Base-by-base conservation (phyloP, 2,888 invertebrate species). In the Gerosis bhagava region DNA sequence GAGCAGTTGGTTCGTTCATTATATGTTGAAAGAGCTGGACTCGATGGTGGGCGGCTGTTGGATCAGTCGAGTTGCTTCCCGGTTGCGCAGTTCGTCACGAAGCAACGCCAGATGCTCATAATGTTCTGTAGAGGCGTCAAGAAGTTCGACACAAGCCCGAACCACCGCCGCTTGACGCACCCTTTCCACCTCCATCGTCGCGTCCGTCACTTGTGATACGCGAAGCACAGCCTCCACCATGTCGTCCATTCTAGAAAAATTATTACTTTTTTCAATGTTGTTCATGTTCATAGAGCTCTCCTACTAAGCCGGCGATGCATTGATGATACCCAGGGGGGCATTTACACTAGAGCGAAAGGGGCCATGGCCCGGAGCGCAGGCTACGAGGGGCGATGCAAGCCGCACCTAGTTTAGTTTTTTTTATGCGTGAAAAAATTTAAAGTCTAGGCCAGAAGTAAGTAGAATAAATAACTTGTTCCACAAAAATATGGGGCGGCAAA, bases 31-130 rank as follows among this genome's bases (percentile, higher is more conserved):
- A 16, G 61, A 36, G 45, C 76, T 79, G 0, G 70, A 62, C 46
- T 81, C 82, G 3, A 83, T 75, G 1, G 56, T 56, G 0, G 87
- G 86, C 7, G 86, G 84, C 1, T 58, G 55, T 17, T 79, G 77
- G 4, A 58, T 54, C 6, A 19, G 7, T 32, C 51, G 62, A 5
- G 54, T 28, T 16, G 53, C 59, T 2, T 74, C 69, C 7, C 71
- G 62, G 45, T 62, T 64, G 2, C 72, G 66, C 1, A 88, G 66
- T 34, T 84, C 84, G 26, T 83, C 79, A 0, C 73, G 65, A 5
- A 87, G 59, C 10, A 87, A 65, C 37, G 73, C 66, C 5, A 88
- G 65, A 49, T 78, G 69, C 57, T 88, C 88, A 50, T 86, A 88
- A 52, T 87, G 83, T 4, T 83, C 82, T 0, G 70, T 62, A 0